Conservation (phyloP, 2,113 vertebrate genomes). For the Scomber colias region DNA sequence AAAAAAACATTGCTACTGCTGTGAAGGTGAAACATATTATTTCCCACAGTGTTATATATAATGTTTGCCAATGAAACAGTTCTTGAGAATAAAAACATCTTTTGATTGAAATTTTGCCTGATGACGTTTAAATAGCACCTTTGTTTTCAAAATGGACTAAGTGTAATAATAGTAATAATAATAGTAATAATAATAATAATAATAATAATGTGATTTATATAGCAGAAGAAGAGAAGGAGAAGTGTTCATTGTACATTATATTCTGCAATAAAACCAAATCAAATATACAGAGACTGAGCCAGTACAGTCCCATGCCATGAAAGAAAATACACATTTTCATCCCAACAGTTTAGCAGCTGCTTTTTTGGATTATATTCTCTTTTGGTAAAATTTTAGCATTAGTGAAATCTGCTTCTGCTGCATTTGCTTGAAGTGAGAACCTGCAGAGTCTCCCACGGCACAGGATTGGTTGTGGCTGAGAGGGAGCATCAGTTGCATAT, state of each 20-base stretch:
- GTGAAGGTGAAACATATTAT: neutral
- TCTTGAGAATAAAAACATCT: too few relatives aligned
- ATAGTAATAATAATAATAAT: too few relatives aligned
- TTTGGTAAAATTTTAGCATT: neutral
- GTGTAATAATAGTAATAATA: neutral
- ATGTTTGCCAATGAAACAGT: too few relatives aligned
- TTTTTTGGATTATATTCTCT: slow-evolving; percentile 6
- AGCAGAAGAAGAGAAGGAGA: too few relatives aligned
- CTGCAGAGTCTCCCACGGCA: slow-evolving; percentile 12
- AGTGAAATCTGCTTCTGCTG: neutral
- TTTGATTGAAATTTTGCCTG: too few relatives aligned
- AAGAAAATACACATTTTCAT: neutral
- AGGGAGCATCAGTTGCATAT: slow-evolving; percentile 45
- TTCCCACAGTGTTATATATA: too few relatives aligned
- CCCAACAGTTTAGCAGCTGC: neutral
- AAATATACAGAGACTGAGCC: neutral
- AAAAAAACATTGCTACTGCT: neutral
- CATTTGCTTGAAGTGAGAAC: neutral
- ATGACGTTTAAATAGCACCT: too few relatives aligned
- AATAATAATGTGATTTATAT: too few relatives aligned
- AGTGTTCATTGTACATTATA: neutral
- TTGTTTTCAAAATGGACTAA: neutral
- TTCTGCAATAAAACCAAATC: neutral
- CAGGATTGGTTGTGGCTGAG: slow-evolving; percentile 24
- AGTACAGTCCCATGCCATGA: neutral